Evolutionary conservation across 2,113 vertebrate genomes (phyloP).

Genomic region (Orientallactaga bullata): DNA sequence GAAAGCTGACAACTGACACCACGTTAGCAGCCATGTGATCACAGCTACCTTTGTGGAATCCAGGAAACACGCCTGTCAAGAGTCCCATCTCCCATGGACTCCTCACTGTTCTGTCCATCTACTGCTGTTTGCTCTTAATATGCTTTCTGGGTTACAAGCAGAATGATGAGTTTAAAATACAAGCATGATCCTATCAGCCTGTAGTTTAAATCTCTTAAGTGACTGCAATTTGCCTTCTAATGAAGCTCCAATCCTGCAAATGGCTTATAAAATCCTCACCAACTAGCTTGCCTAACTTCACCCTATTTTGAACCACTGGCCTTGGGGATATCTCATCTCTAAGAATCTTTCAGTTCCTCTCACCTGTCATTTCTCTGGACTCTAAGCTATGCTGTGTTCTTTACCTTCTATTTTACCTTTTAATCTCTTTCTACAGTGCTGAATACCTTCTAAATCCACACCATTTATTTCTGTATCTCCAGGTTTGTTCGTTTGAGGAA

Average conservation of each 20-base stretch:
- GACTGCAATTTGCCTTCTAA: conserved; percentile 16
- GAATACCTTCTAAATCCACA: not conserved
- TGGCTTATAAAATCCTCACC: conserved; percentile 28
- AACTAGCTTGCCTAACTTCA: not conserved
- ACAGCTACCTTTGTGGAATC: not conserved
- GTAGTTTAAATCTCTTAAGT: conserved; percentile 49
- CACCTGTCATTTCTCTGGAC: not conserved
- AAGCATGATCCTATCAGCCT: conserved; percentile 41
- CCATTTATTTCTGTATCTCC: not conserved
- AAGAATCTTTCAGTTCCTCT: conserved; percentile 1
- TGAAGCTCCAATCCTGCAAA: conserved; percentile 53
- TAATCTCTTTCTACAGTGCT: not conserved
- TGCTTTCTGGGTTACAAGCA: conserved; percentile 22
- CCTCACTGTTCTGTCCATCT: not conserved
- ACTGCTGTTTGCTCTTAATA: not conserved
- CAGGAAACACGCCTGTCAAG: not conserved
- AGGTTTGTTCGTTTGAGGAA: conserved; percentile 1
- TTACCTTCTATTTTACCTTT: not conserved
- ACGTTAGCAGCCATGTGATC: not conserved
- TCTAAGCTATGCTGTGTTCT: not conserved
- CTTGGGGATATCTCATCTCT: conserved; percentile 5
- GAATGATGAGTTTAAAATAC: conserved; percentile 62
- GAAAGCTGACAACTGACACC: not conserved
- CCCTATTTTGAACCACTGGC: conserved; percentile 15
- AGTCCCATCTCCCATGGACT: not conserved